A percentile compares a stretch with the other conserved stretches of the same genome.
phyloP scores from a whole-genome alignment of 2,113 vertebrate species.

The Chaetura pelagica region DNA sequence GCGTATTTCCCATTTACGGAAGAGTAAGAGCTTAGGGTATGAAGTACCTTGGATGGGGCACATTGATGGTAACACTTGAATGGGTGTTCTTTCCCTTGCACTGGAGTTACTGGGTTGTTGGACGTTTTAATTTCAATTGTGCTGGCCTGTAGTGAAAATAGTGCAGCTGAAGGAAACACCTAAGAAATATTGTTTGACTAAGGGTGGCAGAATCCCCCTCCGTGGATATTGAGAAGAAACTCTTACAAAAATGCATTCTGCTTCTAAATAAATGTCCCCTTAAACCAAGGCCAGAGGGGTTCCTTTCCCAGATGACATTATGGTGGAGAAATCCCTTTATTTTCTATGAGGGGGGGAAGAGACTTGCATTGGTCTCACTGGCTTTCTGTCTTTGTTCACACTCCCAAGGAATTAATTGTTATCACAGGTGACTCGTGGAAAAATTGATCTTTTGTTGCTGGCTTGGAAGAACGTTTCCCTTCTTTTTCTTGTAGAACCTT shows the following conservation, averaged over 20 bases:
- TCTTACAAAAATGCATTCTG: background rate
- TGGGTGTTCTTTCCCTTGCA: background rate
- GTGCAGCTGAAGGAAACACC: background rate
- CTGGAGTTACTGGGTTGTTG: background rate
- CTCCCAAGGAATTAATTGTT: background rate
- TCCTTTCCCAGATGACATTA: background rate
- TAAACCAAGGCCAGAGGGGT: background rate
- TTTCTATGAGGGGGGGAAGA: background rate
- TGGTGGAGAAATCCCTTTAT: background rate
- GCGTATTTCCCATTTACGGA: background rate
- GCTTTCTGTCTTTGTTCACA: background rate
- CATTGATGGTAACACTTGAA: rapidly evolving
- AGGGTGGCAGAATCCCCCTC: too few relatives aligned
- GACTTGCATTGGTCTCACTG: background rate
- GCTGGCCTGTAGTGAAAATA: background rate
- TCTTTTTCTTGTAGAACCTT: background rate
- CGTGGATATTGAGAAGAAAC: background rate
- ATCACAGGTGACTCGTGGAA: background rate
- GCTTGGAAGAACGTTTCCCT: background rate
- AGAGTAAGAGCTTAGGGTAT: background rate
- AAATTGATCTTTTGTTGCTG: background rate
- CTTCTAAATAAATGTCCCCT: background rate
- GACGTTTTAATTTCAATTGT: background rate
- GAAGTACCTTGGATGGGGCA: background rate
- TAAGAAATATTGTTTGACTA: background rate